A percentile compares a stretch with the other conserved stretches of the same genome.
Evolutionary conservation across 1,140 invertebrate species (phyloP).

Genomic region (Pollicipes pollicipes): DNA sequence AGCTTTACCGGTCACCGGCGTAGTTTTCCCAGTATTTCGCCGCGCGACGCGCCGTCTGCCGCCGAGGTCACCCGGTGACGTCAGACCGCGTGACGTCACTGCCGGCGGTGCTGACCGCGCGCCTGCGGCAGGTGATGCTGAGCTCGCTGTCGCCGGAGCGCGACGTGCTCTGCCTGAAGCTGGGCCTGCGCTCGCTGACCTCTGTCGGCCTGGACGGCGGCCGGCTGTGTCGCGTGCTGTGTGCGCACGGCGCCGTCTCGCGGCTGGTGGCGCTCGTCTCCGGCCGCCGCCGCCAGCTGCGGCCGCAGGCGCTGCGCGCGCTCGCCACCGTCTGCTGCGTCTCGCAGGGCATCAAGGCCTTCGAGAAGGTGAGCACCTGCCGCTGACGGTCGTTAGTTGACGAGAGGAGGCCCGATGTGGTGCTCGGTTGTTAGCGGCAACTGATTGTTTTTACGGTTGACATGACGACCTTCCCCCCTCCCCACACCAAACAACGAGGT

Average conservation of each 20-base stretch:
- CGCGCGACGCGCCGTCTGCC: no score
- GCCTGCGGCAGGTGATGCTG: slow-evolving; percentile 6
- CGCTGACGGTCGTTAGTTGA: no score
- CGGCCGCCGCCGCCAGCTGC: slow-evolving; percentile 35
- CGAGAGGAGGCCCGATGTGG: no score
- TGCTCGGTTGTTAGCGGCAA: no score
- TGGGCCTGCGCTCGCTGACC: slow-evolving; percentile 19
- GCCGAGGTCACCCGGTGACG: no score
- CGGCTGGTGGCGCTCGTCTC: slow-evolving; percentile 44
- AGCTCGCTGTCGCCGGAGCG: slow-evolving; percentile 11
- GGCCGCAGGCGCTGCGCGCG: slow-evolving; percentile 48
- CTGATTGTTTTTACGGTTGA: no score
- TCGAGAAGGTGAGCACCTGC: slow-evolving; percentile 46
- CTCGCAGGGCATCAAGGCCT: slow-evolving; percentile 50
- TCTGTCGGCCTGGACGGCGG: slow-evolving; percentile 30
- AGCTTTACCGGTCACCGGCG: no score
- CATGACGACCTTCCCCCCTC: no score
- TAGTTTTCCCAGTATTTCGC: no score
- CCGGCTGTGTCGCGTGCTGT: slow-evolving; percentile 42
- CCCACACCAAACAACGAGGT: no score
- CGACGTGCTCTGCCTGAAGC: slow-evolving; percentile 16
- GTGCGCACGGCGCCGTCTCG: slow-evolving; percentile 40
- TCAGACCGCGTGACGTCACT: no score
- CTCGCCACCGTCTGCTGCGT: slow-evolving; percentile 60
- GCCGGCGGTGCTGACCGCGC: no score